Conservation (phyloP, 2,797 vertebrate species). For the Adelosebastes latens region DNA sequence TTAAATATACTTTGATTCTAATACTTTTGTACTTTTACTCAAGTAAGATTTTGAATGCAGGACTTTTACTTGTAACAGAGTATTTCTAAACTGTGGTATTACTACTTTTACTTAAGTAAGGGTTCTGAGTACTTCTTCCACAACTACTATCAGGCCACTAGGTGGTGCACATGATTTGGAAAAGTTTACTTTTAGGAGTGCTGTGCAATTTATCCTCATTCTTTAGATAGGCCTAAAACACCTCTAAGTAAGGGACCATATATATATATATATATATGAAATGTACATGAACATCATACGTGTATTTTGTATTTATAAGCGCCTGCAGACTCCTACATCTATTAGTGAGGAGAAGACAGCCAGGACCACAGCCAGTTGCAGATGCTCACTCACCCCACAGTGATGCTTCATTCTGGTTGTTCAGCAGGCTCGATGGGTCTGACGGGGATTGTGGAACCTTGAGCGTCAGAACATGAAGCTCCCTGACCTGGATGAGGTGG, state of each 20-base stretch:
- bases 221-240: background rate
- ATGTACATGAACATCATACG: too few species aligned
- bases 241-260: too few species aligned
- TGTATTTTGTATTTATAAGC: too few species aligned
- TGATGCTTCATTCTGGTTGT: background rate
- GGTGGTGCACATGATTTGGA: slow-evolving; percentile 15
- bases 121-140: too few species aligned
- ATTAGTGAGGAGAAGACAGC: slow-evolving; percentile 4
- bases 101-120: too few species aligned
- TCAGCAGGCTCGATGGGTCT: background rate
- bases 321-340: background rate
- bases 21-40: too few species aligned
- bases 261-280: too few species aligned
- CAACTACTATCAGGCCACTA: background rate
- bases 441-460: background rate
- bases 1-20: too few species aligned
- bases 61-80: too few species aligned
- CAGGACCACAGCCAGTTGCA: slow-evolving; percentile 25
- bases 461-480: background rate
- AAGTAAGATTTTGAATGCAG: too few species aligned
- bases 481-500: background rate
- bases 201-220: background rate
- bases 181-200: background rate
- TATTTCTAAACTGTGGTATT: too few species aligned
- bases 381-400: slow-evolving; percentile 1